These are phyloP conservation scores for Acanthosepion esculentum DNA, from an alignment of 2,888 invertebrate species.

Conservation along the genomic window DNA sequence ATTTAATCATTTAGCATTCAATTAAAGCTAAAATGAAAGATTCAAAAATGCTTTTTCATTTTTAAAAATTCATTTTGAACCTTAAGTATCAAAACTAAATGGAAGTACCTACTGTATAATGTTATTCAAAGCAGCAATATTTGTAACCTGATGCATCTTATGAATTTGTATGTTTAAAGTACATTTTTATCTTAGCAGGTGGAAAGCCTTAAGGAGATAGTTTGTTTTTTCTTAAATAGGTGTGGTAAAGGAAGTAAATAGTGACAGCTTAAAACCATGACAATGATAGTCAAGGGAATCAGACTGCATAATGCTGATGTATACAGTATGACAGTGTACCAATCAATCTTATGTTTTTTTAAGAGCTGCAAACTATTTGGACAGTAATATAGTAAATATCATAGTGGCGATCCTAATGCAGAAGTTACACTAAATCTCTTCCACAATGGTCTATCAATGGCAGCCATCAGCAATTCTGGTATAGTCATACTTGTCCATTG, in stretches of 20 bases:
- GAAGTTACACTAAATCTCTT: too few species aligned
- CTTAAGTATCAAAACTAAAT: too few species aligned
- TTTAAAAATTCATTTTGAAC: too few species aligned
- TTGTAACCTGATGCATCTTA: not conserved
- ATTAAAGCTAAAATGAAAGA: too few species aligned
- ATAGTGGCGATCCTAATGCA: too few species aligned
- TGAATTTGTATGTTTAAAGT: not conserved
- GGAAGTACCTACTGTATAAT: too few species aligned
- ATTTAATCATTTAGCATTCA: too few species aligned
- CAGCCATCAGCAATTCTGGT: too few species aligned
- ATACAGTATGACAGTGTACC: not conserved
- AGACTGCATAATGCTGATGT: not conserved
- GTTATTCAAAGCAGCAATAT: too few species aligned
- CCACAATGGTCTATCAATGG: too few species aligned
- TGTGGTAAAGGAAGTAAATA: not conserved
- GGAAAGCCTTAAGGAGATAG: not conserved
- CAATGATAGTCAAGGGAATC: not conserved
- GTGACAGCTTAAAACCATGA: conserved; percentile 22
- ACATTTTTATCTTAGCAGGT: not conserved
- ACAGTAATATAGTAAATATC: not conserved
- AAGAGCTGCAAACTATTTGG: not conserved
- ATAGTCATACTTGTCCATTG: too few species aligned
- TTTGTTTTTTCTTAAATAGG: not conserved
- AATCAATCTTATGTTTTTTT: not conserved
- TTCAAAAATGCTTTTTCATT: too few species aligned